A percentile compares a stretch with the other conserved stretches of the same genome.
Evolutionary conservation across 2,113 vertebrate species (phyloP).

Genomic region (Psilopsiagon aurifrons): DNA sequence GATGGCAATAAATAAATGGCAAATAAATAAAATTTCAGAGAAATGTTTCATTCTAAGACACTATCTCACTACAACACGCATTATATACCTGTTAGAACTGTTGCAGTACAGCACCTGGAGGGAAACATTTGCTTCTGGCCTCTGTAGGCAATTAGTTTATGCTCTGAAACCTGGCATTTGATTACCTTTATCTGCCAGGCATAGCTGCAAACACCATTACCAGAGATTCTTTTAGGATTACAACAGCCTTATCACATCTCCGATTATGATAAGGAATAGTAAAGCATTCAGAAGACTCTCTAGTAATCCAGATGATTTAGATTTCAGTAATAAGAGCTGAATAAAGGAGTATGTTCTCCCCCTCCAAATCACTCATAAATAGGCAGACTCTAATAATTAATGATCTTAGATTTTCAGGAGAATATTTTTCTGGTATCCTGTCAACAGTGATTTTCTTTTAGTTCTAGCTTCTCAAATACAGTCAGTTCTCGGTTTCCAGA

Average conservation of each 20-base stretch:
- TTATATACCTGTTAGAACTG: background rate
- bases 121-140: background rate
- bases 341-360: background rate
- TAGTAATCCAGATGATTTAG: conserved; percentile 17
- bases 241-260: background rate
- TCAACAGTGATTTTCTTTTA: conserved; percentile 30
- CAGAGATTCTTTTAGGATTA: conserved; percentile 22
- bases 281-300: background rate
- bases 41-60: background rate
- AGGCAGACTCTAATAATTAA: conserved; percentile 28
- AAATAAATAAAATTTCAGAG: conserved; percentile 15
- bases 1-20: conserved; percentile 1
- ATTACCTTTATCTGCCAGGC: background rate
- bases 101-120: background rate
- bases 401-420: conserved; percentile 33
- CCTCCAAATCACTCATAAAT: background rate
- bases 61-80: background rate
- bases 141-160: background rate
- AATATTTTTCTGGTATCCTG: conserved; percentile 42
- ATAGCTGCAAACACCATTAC: background rate
- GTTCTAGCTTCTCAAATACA: background rate
- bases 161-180: background rate
- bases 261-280: conserved; percentile 22
- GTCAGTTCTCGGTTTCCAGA: background rate
- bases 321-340: conserved; percentile 1